These are phyloP conservation scores for Pollenia griseotomentosa DNA, from an alignment of 2,888 invertebrate species.

Conservation along the genomic window DNA sequence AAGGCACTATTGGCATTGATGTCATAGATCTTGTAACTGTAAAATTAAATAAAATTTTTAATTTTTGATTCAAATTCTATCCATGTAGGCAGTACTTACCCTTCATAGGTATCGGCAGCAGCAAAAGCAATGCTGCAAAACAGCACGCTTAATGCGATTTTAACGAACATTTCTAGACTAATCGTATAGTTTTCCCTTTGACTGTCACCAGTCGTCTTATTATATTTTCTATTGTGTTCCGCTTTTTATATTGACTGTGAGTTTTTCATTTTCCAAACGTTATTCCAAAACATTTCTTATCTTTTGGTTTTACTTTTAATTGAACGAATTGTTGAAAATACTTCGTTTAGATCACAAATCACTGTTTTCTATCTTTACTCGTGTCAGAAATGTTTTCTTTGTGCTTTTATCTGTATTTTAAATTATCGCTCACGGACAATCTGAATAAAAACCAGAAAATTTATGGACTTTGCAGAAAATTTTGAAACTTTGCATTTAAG, in stretches of 20 bases:
- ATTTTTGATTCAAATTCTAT: background rate
- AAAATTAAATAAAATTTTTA: background rate
- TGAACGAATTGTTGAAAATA: constrained; percentile 1
- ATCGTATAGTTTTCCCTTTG: constrained; percentile 8
- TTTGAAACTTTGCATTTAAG: background rate
- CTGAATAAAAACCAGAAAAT: constrained; percentile 9
- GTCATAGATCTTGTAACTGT: constrained; percentile 82
- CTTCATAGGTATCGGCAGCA: constrained; percentile 56
- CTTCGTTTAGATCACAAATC: constrained; percentile 43
- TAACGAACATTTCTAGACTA: constrained; percentile 62
- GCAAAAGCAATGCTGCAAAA: constrained; percentile 63
- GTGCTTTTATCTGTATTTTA: constrained; percentile 5
- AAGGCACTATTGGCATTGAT: constrained; percentile 76
- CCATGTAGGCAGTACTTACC: constrained; percentile 48
- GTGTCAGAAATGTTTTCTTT: background rate
- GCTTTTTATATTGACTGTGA: constrained; percentile 54
- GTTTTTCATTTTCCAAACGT: background rate
- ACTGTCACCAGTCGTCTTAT: constrained; percentile 32
- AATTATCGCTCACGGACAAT: constrained; percentile 35
- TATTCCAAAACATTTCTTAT: constrained; percentile 42
- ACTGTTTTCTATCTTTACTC: background rate
- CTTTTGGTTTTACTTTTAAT: constrained; percentile 12
- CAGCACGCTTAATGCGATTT: constrained; percentile 64
- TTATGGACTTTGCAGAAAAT: constrained; percentile 28
- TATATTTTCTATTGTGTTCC: background rate